Evolutionary conservation across 2,797 vertebrate species (phyloP), one percentile per base, ranked within the genome.

Genomic region (Xenops minutus): DNA sequence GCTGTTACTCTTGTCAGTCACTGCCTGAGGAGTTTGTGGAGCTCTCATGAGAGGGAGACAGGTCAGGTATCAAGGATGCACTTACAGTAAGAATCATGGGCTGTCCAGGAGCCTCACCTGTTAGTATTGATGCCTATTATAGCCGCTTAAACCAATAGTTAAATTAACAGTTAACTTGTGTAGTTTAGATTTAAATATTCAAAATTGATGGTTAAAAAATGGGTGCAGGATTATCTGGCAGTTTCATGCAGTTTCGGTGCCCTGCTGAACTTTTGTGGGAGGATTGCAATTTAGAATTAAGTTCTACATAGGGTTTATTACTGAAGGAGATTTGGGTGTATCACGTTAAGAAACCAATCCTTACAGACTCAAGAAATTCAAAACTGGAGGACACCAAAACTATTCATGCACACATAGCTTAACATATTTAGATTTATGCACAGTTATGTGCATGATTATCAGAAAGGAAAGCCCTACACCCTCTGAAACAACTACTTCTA

Each of bases 351-450:
- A 88, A 77, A 72, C 12, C 23, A 75, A 37, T 43, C 32, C 56
- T 75, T 75, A 37, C 56, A 56, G 71, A 49, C 64, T 72, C 34
- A 37, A 43, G 43, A 54, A 37, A 32, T 48, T 79, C n/a, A 18
- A 67, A 69, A 3, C n/a, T 51, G 56, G 67, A 63, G 36, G 59
- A 58, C 46, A 64, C 3, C 8, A 64, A 34, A 82, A 27, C 29
- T 89, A 19, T 37, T 56, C 0, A 0, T 59, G 29, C 43, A 43
- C 14, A 5, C 2, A 0, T 9, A 48, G 26, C 9, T 51, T 52
- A 61, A 71, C 8, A 2, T 76, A 11, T 39, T 36, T 72, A 66
- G 26, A 48, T 63, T 69, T 83, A 15, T 66, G 34, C 44, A 14
- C 43, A 67, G 7, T 64, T 88, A 36, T 2, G 8, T 77, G 41